Evolutionary conservation across 2,888 invertebrate species (phyloP), one percentile per base, ranked within the genome.

Genomic region (Mactromeris polynyma): DNA sequence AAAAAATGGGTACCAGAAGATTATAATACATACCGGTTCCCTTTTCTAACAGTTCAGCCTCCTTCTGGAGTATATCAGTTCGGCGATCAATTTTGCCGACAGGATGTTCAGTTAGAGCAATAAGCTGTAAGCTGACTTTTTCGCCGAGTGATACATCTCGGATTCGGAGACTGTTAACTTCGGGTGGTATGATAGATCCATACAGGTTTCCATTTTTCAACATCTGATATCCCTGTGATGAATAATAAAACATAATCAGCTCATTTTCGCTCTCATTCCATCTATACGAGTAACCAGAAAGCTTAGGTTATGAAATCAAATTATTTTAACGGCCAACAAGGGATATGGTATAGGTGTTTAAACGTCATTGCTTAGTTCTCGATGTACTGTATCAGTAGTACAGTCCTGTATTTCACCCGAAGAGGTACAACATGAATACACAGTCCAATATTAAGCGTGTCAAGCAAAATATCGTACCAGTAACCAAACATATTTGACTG

Each of bases 101-200:
- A 2, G 96, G 96, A 89, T 96, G 96, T 80, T 96, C 96, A 1
- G 96, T 97, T 42, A 96, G 93, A 4, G 96, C 96, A 14, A 96
- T 95, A 14, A 97, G 91, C 93, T 97, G 97, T 78, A 97, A 94
- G 21, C 94, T 94, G 6, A 96, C 93, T 83, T 95, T 95, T 80
- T 96, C 96, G 4, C 97, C 97, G 4, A 97, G 94, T 7, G 93
- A 93, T 9, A 96, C 90, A 88, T 96, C 96, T 79, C 95, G 94
- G 86, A 97, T 95, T n/a, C 95, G 92, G 79, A 96, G 90, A 82
- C 94, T 95, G 92, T 95, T 95, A 6, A 96, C 96, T 78, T 96
- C 96, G 0, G 96, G 94, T 4, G 96, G 96, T 82, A 97, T 96
- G 46, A 96, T 95, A 36, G 96, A 94, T 9, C 97, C 97, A 89